These are phyloP conservation scores for Amniataba percoides DNA, from an alignment of 2,797 vertebrate species.

Conservation along the genomic window DNA sequence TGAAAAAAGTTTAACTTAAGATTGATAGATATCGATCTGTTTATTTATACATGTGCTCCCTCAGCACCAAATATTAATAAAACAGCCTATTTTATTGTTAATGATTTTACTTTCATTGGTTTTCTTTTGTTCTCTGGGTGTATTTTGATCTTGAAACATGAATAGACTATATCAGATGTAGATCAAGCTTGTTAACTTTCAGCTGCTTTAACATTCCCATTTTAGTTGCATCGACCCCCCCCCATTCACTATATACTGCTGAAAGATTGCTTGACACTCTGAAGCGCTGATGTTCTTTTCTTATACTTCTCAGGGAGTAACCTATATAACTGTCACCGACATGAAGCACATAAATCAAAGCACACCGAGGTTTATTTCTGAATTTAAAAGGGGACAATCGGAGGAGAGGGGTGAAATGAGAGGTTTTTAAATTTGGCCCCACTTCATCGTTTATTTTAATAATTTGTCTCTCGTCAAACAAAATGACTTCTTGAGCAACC, in stretches of 20 bases:
- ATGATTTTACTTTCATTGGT: constrained; percentile 6
- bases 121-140: constrained; percentile 3
- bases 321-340: constrained; percentile 11
- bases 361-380: constrained; percentile 3
- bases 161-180: background rate
- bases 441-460: constrained; percentile 2
- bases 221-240: constrained; percentile 4
- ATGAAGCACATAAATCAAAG: constrained; percentile 25
- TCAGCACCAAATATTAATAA: constrained; percentile 7
- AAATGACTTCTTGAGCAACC: constrained; percentile 48
- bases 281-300: constrained; percentile 9
- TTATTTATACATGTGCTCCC: background rate
- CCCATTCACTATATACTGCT: background rate
- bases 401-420: background rate
- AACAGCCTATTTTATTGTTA: background rate
- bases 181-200: constrained; percentile 8
- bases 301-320: constrained; percentile 28
- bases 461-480: constrained; percentile 19
- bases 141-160: background rate
- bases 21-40: background rate
- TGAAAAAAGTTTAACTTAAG: background rate
- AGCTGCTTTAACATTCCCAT: constrained; percentile 11
- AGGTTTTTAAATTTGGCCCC: constrained; percentile 18
- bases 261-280: constrained; percentile 11
- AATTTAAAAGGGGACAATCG: constrained; percentile 11